Evolutionary conservation across 2,113 vertebrate species (phyloP).

Genomic region (Coptodon bakossiorum): DNA sequence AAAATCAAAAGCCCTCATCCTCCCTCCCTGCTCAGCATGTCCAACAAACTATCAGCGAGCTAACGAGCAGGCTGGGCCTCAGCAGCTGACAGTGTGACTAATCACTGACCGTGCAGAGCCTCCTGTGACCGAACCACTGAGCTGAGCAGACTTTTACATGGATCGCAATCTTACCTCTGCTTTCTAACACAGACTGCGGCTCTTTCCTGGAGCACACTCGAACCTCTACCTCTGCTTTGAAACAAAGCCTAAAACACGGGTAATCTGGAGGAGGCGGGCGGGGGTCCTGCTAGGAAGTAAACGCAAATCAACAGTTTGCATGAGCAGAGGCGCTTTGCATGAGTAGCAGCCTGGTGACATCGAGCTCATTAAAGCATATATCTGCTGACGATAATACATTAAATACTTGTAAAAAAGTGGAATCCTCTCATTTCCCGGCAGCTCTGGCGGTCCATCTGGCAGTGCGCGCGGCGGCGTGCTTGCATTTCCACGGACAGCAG

Average conservation of each 20-base stretch:
- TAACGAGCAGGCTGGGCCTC: constrained; percentile 10
- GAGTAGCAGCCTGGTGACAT: background rate
- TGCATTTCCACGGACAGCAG: constrained; percentile 71
- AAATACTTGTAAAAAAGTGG: constrained; percentile 21
- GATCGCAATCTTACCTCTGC: background rate
- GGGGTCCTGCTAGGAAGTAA: background rate
- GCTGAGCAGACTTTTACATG: background rate
- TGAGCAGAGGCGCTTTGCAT: constrained; percentile 30
- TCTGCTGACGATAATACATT: constrained; percentile 39
- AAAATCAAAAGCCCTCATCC: background rate
- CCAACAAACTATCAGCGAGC: constrained; percentile 15
- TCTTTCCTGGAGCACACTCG: background rate
- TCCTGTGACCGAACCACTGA: background rate
- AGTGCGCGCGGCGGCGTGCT: constrained; percentile 57
- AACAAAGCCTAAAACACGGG: background rate
- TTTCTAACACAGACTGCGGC: background rate
- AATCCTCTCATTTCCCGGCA: constrained; percentile 59
- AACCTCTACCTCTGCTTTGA: background rate
- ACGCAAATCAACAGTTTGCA: constrained; percentile 35
- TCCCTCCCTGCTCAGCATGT: background rate
- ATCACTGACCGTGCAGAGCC: background rate
- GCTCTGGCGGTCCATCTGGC: constrained; percentile 70
- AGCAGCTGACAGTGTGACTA: background rate
- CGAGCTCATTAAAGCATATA: constrained; percentile 57
- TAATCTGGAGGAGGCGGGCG: background rate